Percentiles rank a stretch among this genome's conserved stretches.
Conservation (phyloP, 2,113 vertebrate genomes). For the Vanacampus margaritifer region DNA sequence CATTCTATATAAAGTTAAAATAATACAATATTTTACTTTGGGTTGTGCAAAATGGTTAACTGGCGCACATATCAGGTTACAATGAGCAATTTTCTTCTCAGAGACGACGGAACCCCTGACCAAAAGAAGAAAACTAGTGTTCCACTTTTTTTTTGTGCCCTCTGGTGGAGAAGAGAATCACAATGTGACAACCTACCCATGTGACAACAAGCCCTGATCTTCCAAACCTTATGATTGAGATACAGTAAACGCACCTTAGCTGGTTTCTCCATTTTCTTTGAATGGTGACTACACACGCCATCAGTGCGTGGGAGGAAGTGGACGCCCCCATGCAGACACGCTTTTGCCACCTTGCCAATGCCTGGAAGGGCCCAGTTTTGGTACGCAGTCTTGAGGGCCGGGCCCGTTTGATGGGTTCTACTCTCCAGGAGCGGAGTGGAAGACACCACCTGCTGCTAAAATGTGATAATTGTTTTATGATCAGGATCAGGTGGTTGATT, state of each 20-base stretch:
- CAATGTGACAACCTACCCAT: too few species aligned
- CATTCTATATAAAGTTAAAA: too few species aligned
- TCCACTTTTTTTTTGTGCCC: too few species aligned
- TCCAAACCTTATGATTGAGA: neutral
- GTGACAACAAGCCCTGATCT: too few species aligned
- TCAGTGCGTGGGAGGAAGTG: slow-evolving; percentile 59
- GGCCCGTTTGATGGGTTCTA: slow-evolving; percentile 65
- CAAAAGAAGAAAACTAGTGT: too few species aligned
- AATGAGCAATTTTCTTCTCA: too few species aligned
- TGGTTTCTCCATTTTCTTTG: slow-evolving; percentile 62
- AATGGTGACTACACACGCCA: slow-evolving; percentile 50
- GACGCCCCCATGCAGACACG: slow-evolving; percentile 43
- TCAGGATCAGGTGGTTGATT: slow-evolving; percentile 3
- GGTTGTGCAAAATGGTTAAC: too few species aligned
- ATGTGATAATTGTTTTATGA: slow-evolving; percentile 16
- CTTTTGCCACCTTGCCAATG: slow-evolving; percentile 66
- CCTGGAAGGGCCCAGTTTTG: slow-evolving; percentile 66
- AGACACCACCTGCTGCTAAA: slow-evolving; percentile 47
- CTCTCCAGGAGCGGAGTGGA: slow-evolving; percentile 51
- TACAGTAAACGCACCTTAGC: slow-evolving; percentile 58
- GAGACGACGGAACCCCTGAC: too few species aligned
- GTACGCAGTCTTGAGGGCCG: slow-evolving; percentile 57
- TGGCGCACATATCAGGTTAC: too few species aligned
- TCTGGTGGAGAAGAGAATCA: too few species aligned
- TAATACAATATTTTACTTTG: too few species aligned